Base-by-base conservation (phyloP, 2,888 invertebrate species). In the Prosapia bicincta region DNA sequence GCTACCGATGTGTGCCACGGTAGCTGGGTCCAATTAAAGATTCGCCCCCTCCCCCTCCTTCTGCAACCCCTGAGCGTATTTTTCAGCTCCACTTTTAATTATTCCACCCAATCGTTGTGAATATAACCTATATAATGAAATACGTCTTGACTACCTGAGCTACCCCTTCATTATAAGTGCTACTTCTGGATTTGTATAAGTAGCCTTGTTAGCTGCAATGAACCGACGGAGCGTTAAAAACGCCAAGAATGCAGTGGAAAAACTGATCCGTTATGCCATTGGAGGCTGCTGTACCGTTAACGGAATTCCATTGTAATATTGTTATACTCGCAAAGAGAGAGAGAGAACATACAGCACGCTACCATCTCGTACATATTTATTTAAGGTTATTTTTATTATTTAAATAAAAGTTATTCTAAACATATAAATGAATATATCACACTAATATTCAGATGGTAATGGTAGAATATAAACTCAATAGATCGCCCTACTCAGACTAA, bases 91-190 rank as follows among this genome's bases (percentile, higher is more conserved):
- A 68, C 69, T 73, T 73, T 73, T 73, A 73, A 73, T 73, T 73
- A 73, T 73, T 73, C 73, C 73, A 69, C 68, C 66, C 73, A 66
- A 73, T 73, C 68, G 73, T 73, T 69, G 26, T 73, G 73, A 73
- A 73, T 73, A 28, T 54, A 54, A 54, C 54, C 54, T 54, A 54
- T 54, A 54, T 54, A 54, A 54, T 54, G n/a, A 54, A 20, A n/a
- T 54, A 54, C 38, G 54, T 20, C 20, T 54, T 54, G 13, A 38
- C 54, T 54, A 54, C 54, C 54, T 54, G 54, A 54, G 54, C 54
- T 54, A 54, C 54, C 54, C n/a, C 54, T 54, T 54, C 54, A 54
- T 54, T 54, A 54, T 54, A 54, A 10, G 3, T 5, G 3, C n/a
- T 3, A 20, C 38, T 38, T 15, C 15, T 38, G 38, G 38, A 13